These are phyloP conservation scores for Agapetus fuscipes DNA, from an alignment of 2,888 invertebrate genomes.

Conservation along the genomic window DNA sequence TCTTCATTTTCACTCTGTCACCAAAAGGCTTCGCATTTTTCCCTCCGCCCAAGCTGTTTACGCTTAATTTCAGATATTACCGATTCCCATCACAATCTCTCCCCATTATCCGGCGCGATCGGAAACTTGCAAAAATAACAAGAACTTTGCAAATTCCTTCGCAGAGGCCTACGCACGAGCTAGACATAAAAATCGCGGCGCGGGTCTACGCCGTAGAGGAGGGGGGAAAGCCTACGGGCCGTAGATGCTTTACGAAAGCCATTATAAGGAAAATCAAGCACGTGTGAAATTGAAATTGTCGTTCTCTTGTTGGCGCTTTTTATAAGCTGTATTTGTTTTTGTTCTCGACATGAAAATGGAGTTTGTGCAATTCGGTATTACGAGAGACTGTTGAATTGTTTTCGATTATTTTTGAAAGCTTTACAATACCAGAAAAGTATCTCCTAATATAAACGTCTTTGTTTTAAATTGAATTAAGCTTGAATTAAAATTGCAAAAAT, in stretches of 20 bases:
- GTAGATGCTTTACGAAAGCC: constrained; percentile 18
- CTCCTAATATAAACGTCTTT: not conserved
- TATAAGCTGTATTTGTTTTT: constrained; percentile 10
- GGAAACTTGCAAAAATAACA: constrained; percentile 21
- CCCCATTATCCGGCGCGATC: constrained; percentile 17
- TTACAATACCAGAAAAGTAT: too few species aligned
- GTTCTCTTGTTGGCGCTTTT: constrained; percentile 20
- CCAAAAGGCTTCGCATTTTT: too few species aligned
- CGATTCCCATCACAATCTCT: constrained; percentile 21
- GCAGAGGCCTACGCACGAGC: constrained; percentile 20
- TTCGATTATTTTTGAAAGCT: not conserved
- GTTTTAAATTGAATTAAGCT: not conserved
- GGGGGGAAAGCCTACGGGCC: constrained; percentile 2
- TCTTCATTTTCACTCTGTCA: too few species aligned
- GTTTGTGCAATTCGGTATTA: not conserved
- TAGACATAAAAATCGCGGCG: constrained; percentile 19
- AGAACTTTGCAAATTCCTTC: constrained; percentile 17
- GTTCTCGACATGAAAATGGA: not conserved
- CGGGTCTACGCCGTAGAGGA: constrained; percentile 3
- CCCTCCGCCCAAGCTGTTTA: too few species aligned
- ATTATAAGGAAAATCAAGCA: constrained; percentile 22
- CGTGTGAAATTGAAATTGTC: constrained; percentile 23
- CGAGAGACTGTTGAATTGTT: not conserved
- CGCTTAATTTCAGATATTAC: constrained; percentile 22
- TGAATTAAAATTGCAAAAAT: not conserved